A percentile compares a stretch with the other conserved stretches of the same genome.
phyloP scores from a whole-genome alignment of 2,113 vertebrate species.

The Corydoras maculifer region DNA sequence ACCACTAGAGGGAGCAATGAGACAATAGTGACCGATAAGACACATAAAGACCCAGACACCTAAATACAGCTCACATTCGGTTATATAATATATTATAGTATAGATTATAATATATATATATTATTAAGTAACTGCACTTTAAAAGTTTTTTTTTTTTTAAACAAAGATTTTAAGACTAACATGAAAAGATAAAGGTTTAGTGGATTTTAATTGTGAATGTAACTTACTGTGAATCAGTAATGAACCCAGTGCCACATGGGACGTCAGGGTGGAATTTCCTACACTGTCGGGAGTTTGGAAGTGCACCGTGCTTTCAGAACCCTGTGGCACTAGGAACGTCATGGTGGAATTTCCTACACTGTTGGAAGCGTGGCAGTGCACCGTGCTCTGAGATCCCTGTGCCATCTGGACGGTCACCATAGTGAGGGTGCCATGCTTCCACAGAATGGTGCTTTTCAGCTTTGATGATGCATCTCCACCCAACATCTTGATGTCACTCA shows the following conservation, averaged over 20 bases:
- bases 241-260: constrained; percentile 44
- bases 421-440: constrained; percentile 40
- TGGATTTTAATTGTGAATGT: background rate
- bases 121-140: too few species aligned
- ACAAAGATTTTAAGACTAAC: too few species aligned
- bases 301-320: constrained; percentile 36
- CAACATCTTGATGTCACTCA: constrained; percentile 48
- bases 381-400: constrained; percentile 18
- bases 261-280: constrained; percentile 36
- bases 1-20: too few species aligned
- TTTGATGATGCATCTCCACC: constrained; percentile 21
- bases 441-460: constrained; percentile 22
- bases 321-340: constrained; percentile 34
- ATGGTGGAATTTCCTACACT: constrained; percentile 36
- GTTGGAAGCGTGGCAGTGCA: constrained; percentile 58
- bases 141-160: too few species aligned
- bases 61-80: too few species aligned
- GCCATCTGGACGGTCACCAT: constrained; percentile 36
- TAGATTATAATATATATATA: too few species aligned
- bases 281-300: constrained; percentile 55
- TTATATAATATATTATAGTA: too few species aligned
- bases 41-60: too few species aligned
- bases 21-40: too few species aligned
- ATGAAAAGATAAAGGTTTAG: background rate
- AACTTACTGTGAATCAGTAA: constrained; percentile 9